Evolutionary conservation across 2,888 invertebrate genomes (phyloP).

Genomic region (Phengaris arion): DNA sequence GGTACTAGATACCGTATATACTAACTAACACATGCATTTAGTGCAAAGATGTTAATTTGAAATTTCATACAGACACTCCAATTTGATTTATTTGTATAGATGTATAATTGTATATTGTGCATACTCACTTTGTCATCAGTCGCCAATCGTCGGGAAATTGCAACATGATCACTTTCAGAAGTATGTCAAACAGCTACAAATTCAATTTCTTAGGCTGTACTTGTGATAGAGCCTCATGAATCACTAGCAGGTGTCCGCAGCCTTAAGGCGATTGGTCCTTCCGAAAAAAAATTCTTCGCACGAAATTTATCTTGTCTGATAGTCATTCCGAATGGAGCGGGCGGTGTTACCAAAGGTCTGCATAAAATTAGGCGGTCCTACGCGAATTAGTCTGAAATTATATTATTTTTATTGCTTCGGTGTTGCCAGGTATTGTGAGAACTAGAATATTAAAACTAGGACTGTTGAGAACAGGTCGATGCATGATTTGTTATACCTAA

Average conservation of each 20-base stretch:
- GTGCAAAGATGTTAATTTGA: no score
- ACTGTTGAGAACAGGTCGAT: no score
- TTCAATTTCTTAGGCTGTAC: neutral
- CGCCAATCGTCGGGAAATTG: neutral
- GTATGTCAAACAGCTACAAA: neutral
- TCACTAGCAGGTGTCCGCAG: neutral
- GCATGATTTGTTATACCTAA: no score
- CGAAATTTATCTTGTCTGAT: neutral
- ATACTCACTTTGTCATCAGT: neutral
- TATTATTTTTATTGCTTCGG: conserved; percentile 3
- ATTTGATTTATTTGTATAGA: no score
- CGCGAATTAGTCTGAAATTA: neutral
- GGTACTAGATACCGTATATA: no score
- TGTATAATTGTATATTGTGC: no score
- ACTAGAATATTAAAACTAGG: neutral
- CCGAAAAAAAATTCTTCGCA: neutral
- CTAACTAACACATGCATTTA: no score
- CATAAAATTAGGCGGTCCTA: conserved; percentile 14
- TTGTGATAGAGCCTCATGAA: neutral
- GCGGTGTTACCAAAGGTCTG: neutral
- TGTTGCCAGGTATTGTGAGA: conserved; percentile 1
- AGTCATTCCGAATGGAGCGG: neutral
- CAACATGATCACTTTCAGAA: neutral
- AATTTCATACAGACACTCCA: no score
- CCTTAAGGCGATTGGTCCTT: neutral